Conservation (phyloP, 2,797 vertebrate genomes). For the Falco berigora region DNA sequence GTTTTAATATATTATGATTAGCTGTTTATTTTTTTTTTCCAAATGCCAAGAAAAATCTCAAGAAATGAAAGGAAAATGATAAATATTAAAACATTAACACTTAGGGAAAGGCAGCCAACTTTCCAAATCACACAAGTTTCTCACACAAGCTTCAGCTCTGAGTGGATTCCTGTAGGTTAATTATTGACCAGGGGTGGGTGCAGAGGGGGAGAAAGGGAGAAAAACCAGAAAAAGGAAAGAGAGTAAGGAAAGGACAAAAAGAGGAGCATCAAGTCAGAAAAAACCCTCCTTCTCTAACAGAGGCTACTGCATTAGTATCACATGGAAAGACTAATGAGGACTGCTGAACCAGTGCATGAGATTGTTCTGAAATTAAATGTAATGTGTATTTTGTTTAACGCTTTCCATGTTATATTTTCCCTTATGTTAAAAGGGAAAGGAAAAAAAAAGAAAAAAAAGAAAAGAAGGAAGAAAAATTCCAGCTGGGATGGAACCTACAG, state of each 20-base stretch:
- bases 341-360: neutral
- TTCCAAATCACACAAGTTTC: constrained; percentile 5
- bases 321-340: neutral
- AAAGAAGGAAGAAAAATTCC: neutral
- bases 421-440: neutral
- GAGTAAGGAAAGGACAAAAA: neutral
- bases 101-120: neutral
- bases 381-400: neutral
- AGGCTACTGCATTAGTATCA: neutral
- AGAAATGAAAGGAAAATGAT: neutral
- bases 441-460: neutral
- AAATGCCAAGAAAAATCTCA: neutral
- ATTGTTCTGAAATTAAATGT: neutral
- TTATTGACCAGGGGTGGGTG: neutral
- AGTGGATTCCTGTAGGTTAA: neutral
- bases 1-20: neutral
- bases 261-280: neutral
- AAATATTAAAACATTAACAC: neutral
- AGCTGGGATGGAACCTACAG: neutral
- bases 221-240: neutral
- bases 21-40: neutral
- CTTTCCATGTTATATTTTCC: neutral
- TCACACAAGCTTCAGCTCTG: neutral
- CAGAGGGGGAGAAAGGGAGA: neutral
- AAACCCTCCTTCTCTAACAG: neutral